Percentiles rank a stretch among this genome's conserved stretches.
Evolutionary conservation across 2,888 invertebrate species (phyloP).

Genomic region (Cephus rjabovi): DNA sequence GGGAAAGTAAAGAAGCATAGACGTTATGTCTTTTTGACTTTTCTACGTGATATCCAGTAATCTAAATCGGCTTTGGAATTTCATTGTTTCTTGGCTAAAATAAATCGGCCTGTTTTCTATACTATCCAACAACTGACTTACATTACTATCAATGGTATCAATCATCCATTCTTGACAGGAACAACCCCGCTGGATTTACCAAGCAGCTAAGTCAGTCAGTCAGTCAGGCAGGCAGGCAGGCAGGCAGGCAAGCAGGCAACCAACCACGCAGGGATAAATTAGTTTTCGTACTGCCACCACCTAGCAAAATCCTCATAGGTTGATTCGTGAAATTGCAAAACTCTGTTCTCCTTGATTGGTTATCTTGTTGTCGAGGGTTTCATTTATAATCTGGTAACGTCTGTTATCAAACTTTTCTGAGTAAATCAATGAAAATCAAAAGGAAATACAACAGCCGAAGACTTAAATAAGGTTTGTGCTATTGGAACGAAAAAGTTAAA

Average conservation of each 20-base stretch:
- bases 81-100: neutral
- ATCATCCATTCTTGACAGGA: neutral
- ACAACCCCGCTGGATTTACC: neutral
- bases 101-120: neutral
- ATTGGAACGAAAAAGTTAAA: too few relatives aligned
- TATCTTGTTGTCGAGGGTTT: neutral
- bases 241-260: neutral
- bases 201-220: neutral
- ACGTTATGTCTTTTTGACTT: neutral
- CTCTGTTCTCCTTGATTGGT: neutral
- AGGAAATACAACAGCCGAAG: neutral
- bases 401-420: neutral
- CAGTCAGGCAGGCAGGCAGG: neutral
- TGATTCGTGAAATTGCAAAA: neutral
- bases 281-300: neutral
- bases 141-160: neutral
- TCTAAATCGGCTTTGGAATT: neutral
- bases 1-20: neutral
- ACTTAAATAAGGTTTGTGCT: neutral
- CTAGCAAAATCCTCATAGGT: neutral
- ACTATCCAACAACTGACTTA: neutral
- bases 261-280: neutral
- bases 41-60: neutral
- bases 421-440: neutral
- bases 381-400: neutral